These are phyloP conservation scores for Papilio polytes DNA, from an alignment of 1,140 invertebrate species.

Conservation along the genomic window DNA sequence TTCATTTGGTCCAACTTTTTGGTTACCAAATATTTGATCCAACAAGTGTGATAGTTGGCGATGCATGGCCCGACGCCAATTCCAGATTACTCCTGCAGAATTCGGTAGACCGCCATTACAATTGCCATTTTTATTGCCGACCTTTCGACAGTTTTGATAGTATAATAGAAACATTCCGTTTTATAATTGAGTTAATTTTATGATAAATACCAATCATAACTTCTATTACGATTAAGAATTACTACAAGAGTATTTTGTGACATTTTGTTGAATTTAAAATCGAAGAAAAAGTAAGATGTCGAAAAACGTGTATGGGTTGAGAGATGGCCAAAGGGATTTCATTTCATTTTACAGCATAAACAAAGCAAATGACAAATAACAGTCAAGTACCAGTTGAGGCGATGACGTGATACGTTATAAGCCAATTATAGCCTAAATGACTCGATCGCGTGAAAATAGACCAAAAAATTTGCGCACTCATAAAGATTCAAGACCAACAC, in stretches of 20 bases:
- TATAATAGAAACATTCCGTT: neutral
- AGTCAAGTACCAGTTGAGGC: neutral
- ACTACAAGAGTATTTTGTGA: too few relatives aligned
- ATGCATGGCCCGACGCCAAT: conserved; percentile 19
- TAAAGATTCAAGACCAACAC: neutral
- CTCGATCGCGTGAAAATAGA: neutral
- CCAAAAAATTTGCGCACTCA: neutral
- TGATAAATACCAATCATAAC: neutral
- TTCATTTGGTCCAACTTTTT: neutral
- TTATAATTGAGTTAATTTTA: neutral
- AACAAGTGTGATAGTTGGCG: conserved; percentile 13
- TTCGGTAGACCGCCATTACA: neutral
- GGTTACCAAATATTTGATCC: conserved; percentile 15
- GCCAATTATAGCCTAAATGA: neutral
- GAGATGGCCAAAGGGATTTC: too few relatives aligned
- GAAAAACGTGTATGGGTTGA: neutral
- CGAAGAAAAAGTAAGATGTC: neutral
- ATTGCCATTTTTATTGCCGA: conserved; percentile 20
- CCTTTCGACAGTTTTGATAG: neutral
- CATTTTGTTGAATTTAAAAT: too few relatives aligned
- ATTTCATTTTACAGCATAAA: neutral
- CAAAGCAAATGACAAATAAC: neutral
- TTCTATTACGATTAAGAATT: too few relatives aligned
- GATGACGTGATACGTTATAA: conserved; percentile 2
- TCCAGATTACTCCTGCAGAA: conserved; percentile 1